phyloP scores from a whole-genome alignment of 2,888 invertebrate species.

The Lamellibrachia columna region DNA sequence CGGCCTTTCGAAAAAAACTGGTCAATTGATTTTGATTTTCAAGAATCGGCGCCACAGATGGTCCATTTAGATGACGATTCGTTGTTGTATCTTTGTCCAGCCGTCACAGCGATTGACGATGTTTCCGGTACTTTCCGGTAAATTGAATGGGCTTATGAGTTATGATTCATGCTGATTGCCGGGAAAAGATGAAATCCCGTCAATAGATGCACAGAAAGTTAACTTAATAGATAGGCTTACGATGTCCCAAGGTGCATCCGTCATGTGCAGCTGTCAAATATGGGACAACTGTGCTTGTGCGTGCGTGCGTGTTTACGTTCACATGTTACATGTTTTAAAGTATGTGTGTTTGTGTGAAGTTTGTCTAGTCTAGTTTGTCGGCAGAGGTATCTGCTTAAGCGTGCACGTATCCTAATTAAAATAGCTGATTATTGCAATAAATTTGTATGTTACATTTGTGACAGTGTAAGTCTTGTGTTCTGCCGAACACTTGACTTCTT shows the following conservation, averaged over 20 bases:
- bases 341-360: background rate
- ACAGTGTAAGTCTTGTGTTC: too few relatives aligned
- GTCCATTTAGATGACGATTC: background rate
- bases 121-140: background rate
- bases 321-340: background rate
- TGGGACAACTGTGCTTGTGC: background rate
- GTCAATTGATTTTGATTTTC: background rate
- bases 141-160: background rate
- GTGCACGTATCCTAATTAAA: background rate
- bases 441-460: too few relatives aligned
- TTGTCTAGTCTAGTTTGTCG: background rate
- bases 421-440: too few relatives aligned
- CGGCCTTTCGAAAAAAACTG: background rate
- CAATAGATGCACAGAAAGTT: background rate
- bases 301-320: background rate
- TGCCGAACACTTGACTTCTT: too few relatives aligned
- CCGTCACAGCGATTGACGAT: background rate
- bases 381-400: background rate
- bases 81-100: background rate
- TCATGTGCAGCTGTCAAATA: background rate
- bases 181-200: background rate
- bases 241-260: background rate
- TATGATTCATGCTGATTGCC: background rate
- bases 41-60: conserved; percentile 3
- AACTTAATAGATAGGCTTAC: background rate